Evolutionary conservation across 2,888 invertebrate species (phyloP).

Genomic region (Drosophila helvetica): DNA sequence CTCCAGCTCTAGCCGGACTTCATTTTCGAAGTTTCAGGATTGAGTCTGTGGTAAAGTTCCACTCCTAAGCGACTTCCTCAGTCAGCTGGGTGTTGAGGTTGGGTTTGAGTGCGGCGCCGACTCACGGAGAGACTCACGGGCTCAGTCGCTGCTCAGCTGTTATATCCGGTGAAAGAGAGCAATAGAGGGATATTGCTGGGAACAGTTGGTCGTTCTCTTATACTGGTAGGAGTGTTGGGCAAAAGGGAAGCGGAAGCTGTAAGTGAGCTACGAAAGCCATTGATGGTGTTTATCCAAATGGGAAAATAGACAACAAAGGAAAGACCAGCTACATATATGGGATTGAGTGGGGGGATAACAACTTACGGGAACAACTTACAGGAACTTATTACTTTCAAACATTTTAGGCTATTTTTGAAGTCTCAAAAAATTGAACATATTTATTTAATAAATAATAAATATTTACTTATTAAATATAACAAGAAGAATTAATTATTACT

Average conservation of each 20-base stretch:
- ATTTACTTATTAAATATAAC: too few species aligned
- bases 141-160: conserved; percentile 32
- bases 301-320: conserved; percentile 9
- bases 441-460: too few species aligned
- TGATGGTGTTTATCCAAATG: conserved; percentile 65
- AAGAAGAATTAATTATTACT: too few species aligned
- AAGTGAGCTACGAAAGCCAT: conserved; percentile 48
- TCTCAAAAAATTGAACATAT: too few species aligned
- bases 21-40: conserved; percentile 32
- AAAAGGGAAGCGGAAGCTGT: conserved; percentile 24
- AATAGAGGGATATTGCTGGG: conserved; percentile 23
- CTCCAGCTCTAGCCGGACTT: not conserved
- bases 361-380: too few species aligned
- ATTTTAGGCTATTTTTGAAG: too few species aligned
- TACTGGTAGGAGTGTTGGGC: not conserved
- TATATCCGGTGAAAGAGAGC: conserved; percentile 19
- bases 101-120: conserved; percentile 52
- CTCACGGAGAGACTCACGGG: conserved; percentile 29
- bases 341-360: too few species aligned
- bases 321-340: not conserved
- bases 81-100: conserved; percentile 61
- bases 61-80: not conserved
- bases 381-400: too few species aligned
- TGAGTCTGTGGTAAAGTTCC: conserved; percentile 55
- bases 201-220: conserved; percentile 32